Conservation (phyloP, 2,797 vertebrate species). For the Channa striata region DNA sequence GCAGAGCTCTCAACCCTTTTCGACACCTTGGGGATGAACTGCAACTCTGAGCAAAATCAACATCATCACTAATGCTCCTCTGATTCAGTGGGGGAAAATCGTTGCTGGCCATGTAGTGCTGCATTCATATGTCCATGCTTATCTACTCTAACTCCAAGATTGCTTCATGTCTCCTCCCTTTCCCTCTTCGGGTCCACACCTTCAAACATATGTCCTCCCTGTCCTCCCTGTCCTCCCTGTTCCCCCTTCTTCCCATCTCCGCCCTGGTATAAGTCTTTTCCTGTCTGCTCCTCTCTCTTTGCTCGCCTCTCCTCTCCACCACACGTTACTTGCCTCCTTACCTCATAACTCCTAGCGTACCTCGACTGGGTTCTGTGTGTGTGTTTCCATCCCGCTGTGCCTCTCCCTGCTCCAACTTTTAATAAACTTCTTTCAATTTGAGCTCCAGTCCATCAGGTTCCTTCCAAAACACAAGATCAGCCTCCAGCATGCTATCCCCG, state of each 20-base stretch:
- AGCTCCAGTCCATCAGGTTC: constrained; percentile 48
- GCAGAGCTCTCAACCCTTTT: background rate
- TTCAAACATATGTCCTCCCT: background rate
- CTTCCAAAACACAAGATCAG: constrained; percentile 44
- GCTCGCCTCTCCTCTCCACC: background rate
- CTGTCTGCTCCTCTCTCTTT: background rate
- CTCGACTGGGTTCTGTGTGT: background rate
- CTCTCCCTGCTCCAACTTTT: constrained; percentile 36
- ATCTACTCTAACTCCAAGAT: too few species aligned
- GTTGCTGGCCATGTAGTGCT: too few species aligned
- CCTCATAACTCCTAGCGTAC: constrained; percentile 9
- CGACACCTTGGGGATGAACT: background rate
- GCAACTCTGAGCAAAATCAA: background rate
- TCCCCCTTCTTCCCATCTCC: background rate
- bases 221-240: background rate
- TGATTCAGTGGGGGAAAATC: constrained; percentile 6
- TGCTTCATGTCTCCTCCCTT: background rate
- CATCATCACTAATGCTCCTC: background rate
- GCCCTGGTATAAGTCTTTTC: background rate
- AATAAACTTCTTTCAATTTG: constrained; percentile 38
- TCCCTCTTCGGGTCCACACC: background rate
- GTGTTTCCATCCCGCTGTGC: background rate
- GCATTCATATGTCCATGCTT: too few species aligned
- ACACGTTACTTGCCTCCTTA: background rate
- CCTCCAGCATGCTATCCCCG: constrained; percentile 16